Evolutionary conservation across 2,113 vertebrate species (phyloP), one percentile per base, ranked within the genome.

Genomic region (Tragelaphus buxtoni): DNA sequence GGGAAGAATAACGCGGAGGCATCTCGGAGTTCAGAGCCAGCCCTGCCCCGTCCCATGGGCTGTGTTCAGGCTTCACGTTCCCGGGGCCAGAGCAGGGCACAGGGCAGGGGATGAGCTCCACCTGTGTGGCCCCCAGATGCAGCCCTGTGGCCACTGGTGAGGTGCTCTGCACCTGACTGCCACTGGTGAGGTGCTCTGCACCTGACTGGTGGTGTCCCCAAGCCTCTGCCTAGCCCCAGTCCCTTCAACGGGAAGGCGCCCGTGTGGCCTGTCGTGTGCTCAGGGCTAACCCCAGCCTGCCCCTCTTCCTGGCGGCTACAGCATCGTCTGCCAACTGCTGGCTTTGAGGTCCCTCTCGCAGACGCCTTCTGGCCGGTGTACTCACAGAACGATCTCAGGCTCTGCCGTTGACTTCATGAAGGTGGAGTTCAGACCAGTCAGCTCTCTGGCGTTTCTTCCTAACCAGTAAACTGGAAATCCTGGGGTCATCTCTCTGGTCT

Each of bases 51-150:
- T 10, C 58, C 58, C 7, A 0, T 11, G 4, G 4, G 7, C 45
- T 7, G 0, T 16, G 1, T n/a, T 53, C 53, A 4, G 18, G 32
- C 51, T 58, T 51, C 76, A 6, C 0, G 1, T 39, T 42, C 56
- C 47, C 4, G 22, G 77, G 58, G 9, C 82, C 32, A 22, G 22
- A 83, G 53, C 2, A 3, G 16, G 20, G 10, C 11, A 17, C 7
- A 13, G 28, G 30, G 45, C 58, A 35, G 3, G 28, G 39, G 55
- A 30, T 16, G 5, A n/a, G 22, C 61, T 61, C 32, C 32, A 9
- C 83, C 35, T 1, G 0, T 1, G 17, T 26, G 81, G 51, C 72
- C 47, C 79, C 51, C 61, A 17, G n/a, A 61, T 72, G 39, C 92
- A 47, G 79, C 55, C 7, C 1, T 9, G 14, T 4, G 58, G 63